phyloP scores from a whole-genome alignment of 2,888 invertebrate species.

The Conomelus anceps region DNA sequence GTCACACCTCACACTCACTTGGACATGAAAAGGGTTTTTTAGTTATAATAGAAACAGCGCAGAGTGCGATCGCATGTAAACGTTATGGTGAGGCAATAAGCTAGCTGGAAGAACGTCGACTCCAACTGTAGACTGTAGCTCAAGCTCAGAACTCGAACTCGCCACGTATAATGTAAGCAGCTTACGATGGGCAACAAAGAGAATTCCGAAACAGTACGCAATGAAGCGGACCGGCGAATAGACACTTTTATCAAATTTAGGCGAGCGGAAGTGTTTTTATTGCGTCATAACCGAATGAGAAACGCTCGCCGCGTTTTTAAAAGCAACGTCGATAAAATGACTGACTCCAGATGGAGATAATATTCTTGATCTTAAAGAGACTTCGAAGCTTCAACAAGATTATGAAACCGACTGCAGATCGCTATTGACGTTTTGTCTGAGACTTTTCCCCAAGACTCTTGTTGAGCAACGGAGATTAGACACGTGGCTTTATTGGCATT shows the following conservation, averaged over 20 bases:
- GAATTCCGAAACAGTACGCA: conserved; percentile 1
- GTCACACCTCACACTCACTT: not conserved
- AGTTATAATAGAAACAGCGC: not conserved
- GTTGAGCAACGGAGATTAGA: not conserved
- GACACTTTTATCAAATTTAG: conserved; percentile 12
- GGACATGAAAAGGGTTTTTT: not conserved
- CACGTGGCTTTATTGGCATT: not conserved
- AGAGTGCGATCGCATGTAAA: not conserved
- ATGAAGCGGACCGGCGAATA: conserved; percentile 1
- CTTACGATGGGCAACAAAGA: conserved; percentile 4
- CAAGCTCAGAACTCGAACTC: not conserved
- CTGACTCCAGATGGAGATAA: not conserved
- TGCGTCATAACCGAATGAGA: conserved; percentile 1
- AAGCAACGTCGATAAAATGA: not conserved
- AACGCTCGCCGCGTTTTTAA: not conserved
- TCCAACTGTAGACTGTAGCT: not conserved
- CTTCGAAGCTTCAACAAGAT: not conserved
- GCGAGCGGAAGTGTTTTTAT: not conserved
- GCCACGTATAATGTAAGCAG: conserved; percentile 7
- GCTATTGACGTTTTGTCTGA: too few species aligned
- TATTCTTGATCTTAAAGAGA: not conserved
- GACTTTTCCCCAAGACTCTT: not conserved
- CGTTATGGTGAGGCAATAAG: not conserved
- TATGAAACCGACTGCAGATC: not conserved
- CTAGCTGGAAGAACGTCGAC: not conserved